Base-by-base conservation (phyloP, 2,888 invertebrate species). In the Dorcus hopei region DNA sequence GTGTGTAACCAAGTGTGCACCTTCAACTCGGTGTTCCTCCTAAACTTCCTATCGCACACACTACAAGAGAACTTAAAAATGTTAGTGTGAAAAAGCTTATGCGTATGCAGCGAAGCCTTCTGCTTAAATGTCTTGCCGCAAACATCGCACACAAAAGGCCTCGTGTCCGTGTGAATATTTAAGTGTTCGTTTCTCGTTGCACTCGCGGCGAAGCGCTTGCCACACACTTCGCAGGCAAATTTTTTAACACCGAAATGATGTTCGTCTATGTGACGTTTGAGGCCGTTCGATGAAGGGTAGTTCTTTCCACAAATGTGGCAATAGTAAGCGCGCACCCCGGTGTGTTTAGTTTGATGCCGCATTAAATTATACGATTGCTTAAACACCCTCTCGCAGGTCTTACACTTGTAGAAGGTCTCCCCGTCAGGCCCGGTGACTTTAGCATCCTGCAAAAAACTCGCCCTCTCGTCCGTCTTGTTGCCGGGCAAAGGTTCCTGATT, bases 1-100 rank as follows among this genome's bases (percentile, higher is more conserved):
- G 83, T 81, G 71, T 87, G 86, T 54, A 83, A 80, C 47, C 80
- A 77, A 42, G 77, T 69, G 69, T 87, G 86, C 49, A 82, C 81
- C 54, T 77, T 71, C 65, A 86, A 73, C 68, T 85, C 83, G 19
- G 80, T 80, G 23, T 75, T 74, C 5, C 86, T 76, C 41, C 81
- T 80, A 70, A 85, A 87, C 52, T 72, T 73, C 49, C 83, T 81
- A n/a, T 75, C 78, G 70, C 87, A 87, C 41, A 78, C 70, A 54
- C 73, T 66, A 70, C 86, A 85, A 19, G 70, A 57, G 62, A 78
- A 79, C 16, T 73, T 73, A 57, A 76, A 74, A 8, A 72, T 72
- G 16, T 73, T 69, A 0, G 68, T 74, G 71, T 83, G 84, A 40
- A 73, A 72, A 45, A 74, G 70, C 56, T 74, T 71, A 69, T 85